These are phyloP conservation scores for Aromia moschata DNA, from an alignment of 2,888 invertebrate species.

Conservation along the genomic window DNA sequence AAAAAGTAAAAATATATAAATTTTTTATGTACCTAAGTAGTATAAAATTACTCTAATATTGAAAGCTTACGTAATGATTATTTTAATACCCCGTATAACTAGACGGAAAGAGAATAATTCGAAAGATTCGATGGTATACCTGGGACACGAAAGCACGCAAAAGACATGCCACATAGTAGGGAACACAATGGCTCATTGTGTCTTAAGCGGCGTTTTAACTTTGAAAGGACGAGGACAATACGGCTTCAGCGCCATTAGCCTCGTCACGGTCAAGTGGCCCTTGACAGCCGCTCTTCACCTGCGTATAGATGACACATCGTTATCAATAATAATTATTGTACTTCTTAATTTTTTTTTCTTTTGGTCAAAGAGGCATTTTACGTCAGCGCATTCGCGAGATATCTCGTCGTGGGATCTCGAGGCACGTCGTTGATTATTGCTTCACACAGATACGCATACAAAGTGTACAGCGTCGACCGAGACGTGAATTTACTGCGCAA, in stretches of 20 bases:
- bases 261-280: slow-evolving; percentile 45
- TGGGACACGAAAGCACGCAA: slow-evolving; percentile 22
- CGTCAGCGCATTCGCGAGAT: not conserved
- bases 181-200: slow-evolving; percentile 27
- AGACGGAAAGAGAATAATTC: too few species aligned
- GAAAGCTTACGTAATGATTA: too few species aligned
- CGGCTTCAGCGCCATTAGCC: slow-evolving; percentile 41
- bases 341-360: slow-evolving; percentile 3
- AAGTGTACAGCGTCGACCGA: too few species aligned
- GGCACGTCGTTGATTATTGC: not conserved
- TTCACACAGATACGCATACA: not conserved
- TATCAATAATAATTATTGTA: slow-evolving; percentile 38
- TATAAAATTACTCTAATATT: too few species aligned
- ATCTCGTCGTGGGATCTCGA: not conserved
- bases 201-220: slow-evolving; percentile 27
- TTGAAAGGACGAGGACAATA: slow-evolving; percentile 33
- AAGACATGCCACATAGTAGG: slow-evolving; percentile 9
- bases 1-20: too few species aligned
- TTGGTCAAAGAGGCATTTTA: slow-evolving; percentile 7
- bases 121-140: slow-evolving; percentile 12
- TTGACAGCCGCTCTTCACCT: slow-evolving; percentile 39
- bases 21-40: too few species aligned
- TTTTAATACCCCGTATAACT: too few species aligned
- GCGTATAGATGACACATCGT: slow-evolving; percentile 41
- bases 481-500: too few species aligned